Conservation (phyloP, 2,888 invertebrate species). For the Nomada ruficornis region DNA sequence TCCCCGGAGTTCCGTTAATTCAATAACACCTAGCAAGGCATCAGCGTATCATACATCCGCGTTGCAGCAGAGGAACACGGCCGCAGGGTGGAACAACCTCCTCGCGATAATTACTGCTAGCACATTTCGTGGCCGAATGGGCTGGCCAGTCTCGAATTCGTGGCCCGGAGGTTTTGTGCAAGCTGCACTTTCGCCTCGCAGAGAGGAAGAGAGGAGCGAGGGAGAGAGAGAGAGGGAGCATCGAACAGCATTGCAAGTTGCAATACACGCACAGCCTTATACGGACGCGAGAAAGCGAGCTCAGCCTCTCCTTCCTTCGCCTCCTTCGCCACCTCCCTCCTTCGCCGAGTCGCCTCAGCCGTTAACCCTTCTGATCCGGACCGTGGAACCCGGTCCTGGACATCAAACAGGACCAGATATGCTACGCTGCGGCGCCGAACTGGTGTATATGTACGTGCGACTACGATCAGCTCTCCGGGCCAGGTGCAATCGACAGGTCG, state of each 20-base stretch:
- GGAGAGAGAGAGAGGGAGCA: not conserved
- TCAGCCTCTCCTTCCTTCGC: slow-evolving; percentile 16
- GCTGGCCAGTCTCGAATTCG: slow-evolving; percentile 52
- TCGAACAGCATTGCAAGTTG: slow-evolving; percentile 50
- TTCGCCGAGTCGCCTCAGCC: slow-evolving; percentile 13
- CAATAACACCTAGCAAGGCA: slow-evolving; percentile 19
- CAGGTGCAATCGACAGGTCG: slow-evolving; percentile 64
- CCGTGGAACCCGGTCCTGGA: slow-evolving; percentile 65
- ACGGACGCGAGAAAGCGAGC: slow-evolving; percentile 70
- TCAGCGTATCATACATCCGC: not conserved
- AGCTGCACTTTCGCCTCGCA: slow-evolving; percentile 43
- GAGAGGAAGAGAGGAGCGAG: not conserved
- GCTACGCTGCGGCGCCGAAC: slow-evolving; percentile 42
- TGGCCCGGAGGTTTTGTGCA: slow-evolving; percentile 60
- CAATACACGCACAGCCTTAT: slow-evolving; percentile 66
- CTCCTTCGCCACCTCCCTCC: slow-evolving; percentile 2
- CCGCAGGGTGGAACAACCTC: slow-evolving; percentile 32
- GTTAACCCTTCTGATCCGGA: slow-evolving; percentile 56
- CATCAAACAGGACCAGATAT: slow-evolving; percentile 66
- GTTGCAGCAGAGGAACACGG: slow-evolving; percentile 11
- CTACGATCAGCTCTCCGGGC: slow-evolving; percentile 33
- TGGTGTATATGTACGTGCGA: slow-evolving; percentile 53
- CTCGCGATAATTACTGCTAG: slow-evolving; percentile 54
- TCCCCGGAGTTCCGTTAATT: slow-evolving; percentile 23
- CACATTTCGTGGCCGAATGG: slow-evolving; percentile 51